A percentile compares a stretch with the other conserved stretches of the same genome.
These are phyloP conservation scores for Merodon equestris DNA, from an alignment of 2,888 invertebrate species.

Conservation along the genomic window DNA sequence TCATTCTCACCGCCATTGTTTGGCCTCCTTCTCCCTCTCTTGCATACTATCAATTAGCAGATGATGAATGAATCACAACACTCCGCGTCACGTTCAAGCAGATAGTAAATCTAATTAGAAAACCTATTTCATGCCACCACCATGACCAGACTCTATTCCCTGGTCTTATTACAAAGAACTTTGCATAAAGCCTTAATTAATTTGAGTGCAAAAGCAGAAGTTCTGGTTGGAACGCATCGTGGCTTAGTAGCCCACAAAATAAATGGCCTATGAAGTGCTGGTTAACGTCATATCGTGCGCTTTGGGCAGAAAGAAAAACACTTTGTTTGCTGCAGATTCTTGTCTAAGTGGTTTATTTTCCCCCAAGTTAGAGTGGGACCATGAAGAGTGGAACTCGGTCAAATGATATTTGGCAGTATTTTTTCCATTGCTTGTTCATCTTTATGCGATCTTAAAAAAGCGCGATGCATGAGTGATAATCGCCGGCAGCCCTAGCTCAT, in stretches of 20 bases:
- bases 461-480: no score
- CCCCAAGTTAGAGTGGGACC: conserved; percentile 55
- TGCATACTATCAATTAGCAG: conserved; percentile 33
- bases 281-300: background rate
- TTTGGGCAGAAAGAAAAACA: conserved; percentile 15
- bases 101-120: conserved; percentile 1
- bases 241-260: conserved; percentile 48
- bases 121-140: no score
- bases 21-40: conserved; percentile 36
- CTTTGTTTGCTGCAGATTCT: conserved; percentile 18
- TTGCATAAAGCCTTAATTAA: conserved; percentile 51
- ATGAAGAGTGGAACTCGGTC: conserved; percentile 65
- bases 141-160: no score
- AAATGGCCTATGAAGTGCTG: conserved; percentile 56
- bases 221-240: no score
- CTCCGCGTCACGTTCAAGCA: background rate
- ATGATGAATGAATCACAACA: conserved; percentile 48
- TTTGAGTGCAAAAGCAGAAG: conserved; percentile 33
- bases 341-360: conserved; percentile 59
- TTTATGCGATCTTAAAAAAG: background rate
- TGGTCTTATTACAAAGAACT: background rate
- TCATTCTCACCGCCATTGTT: conserved; percentile 41
- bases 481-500: no score
- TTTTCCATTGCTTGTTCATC: background rate
- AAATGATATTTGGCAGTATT: conserved; percentile 25